Percentiles rank a stretch among this genome's conserved stretches.
Evolutionary conservation across 2,797 vertebrate species (phyloP).

Genomic region (Melanotaenia parkinsoni): DNA sequence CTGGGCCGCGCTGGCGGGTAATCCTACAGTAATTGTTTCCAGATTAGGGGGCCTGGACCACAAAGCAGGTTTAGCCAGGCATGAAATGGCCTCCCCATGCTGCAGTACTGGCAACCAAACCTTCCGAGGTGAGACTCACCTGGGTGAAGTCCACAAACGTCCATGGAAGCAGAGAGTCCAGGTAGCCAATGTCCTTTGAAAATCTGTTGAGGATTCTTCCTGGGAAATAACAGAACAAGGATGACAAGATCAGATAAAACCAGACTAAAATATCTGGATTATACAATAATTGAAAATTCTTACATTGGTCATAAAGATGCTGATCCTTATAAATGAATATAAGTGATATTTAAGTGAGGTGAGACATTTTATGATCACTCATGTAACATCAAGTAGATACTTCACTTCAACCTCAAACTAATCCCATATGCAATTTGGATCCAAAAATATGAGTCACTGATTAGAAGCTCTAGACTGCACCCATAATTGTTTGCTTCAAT

Average conservation of each 20-base stretch:
- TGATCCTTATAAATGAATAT: constrained; percentile 8
- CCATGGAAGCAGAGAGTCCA: constrained; percentile 93
- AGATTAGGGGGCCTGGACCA: constrained; percentile 85
- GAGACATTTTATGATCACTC: constrained; percentile 3
- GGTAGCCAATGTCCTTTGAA: constrained; percentile 95
- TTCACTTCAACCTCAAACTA: neutral
- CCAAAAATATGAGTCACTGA: constrained; percentile 38
- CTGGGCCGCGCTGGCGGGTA: constrained; percentile 84
- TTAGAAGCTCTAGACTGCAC: constrained; percentile 16
- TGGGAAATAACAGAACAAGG: constrained; percentile 60
- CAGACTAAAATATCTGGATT: neutral
- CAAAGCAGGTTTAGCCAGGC: constrained; percentile 86
- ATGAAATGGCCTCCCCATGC: constrained; percentile 86
- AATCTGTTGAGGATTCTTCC: constrained; percentile 89
- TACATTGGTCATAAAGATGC: constrained; percentile 2
- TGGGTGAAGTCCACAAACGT: constrained; percentile 95
- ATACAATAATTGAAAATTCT: constrained; percentile 4
- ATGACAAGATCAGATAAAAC: constrained; percentile 43
- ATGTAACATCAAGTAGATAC: neutral
- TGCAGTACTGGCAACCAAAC: constrained; percentile 73
- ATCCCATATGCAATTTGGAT: constrained; percentile 14
- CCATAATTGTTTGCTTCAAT: constrained; percentile 43
- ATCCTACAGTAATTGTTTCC: constrained; percentile 88
- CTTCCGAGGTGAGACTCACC: constrained; percentile 87
- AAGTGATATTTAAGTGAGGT: neutral